Evolutionary conservation across 2,797 vertebrate genomes (phyloP), one percentile per base, ranked within the genome.

Genomic region (Rhabdophis nuchalis): DNA sequence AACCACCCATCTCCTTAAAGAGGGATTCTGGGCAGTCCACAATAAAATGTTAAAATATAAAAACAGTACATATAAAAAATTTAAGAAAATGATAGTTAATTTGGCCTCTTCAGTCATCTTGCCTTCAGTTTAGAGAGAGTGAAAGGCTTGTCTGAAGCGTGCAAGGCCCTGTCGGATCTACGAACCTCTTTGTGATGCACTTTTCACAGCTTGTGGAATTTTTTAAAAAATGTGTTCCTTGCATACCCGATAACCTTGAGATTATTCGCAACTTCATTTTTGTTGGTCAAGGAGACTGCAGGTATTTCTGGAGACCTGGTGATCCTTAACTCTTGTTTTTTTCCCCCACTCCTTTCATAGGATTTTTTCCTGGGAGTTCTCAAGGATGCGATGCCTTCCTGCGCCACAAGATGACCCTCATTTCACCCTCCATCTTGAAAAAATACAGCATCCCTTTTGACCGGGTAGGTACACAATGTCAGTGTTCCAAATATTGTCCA

Each of bases 371-470:
- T 0, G 99, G 99, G 61, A 99, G 99, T 95, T 99, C 98, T 90
- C 99, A 99, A 97, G 99, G 99, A 88, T 99, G 99, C 0, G 99
- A 99, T 0, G 99, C 99, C 68, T 99, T 99, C 95, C 98, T 99
- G 58, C 98, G 99, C 16, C 99, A 99, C 97, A 99, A 99, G 98
- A 99, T 99, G 99, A 99, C 99, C 0, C 98, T 99, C 93, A 99
- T 99, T 89, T 99, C 99, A 0, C 99, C 99, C 60, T 99, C 99
- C 12, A 99, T 99, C 96, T 96, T 99, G 95, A 99, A 99, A 98
- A 99, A 99, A 93, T 99, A 99, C 0, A 97, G 99, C 89, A 99
- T 99, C 95, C 99, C 99, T 2, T 99, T 99, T 90, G 98, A 99
- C 97, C 97, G 99, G 97, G 99, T 99, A 96, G 2, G 98, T 98